Evolutionary conservation across 2,113 vertebrate species (phyloP).

Genomic region (Dasyprocta punctata): DNA sequence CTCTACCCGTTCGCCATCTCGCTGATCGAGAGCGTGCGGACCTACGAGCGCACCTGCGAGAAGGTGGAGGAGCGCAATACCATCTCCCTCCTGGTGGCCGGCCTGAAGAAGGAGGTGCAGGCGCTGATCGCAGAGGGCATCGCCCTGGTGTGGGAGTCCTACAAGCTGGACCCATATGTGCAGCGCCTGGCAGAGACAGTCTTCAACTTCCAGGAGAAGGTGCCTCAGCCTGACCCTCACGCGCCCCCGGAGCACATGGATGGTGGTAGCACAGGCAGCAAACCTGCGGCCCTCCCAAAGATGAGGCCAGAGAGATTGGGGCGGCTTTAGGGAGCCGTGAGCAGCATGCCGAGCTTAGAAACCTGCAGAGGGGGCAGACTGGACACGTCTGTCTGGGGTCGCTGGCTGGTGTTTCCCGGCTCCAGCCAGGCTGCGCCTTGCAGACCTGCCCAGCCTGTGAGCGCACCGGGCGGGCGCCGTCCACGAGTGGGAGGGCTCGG

Average conservation of each 20-base stretch:
- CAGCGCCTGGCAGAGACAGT: constrained; percentile 97
- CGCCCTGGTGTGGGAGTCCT: constrained; percentile 98
- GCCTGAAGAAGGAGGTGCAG: constrained; percentile 98
- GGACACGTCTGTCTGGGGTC: accelerated
- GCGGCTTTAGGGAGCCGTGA: neutral
- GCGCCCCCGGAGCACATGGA: accelerated
- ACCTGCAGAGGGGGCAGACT: neutral
- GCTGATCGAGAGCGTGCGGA: constrained; percentile 98
- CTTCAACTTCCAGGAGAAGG: constrained; percentile 99
- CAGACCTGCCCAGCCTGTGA: neutral
- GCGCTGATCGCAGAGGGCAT: constrained; percentile 97
- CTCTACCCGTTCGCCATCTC: constrained; percentile 99
- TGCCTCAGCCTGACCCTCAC: constrained; percentile 54
- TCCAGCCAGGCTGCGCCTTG: accelerated
- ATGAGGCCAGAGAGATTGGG: too few relatives aligned
- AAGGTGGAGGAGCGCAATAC: constrained; percentile 97
- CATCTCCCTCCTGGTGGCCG: constrained; percentile 96
- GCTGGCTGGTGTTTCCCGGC: too few relatives aligned
- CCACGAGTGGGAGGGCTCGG: accelerated
- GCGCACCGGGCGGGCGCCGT: neutral
- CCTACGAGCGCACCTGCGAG: constrained; percentile 97
- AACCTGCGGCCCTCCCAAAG: accelerated
- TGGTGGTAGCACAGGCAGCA: accelerated
- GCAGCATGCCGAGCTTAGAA: neutral
- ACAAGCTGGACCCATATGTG: constrained; percentile 98